phyloP scores from a whole-genome alignment of 2,888 invertebrate genomes.

The Latrodectus elegans region DNA sequence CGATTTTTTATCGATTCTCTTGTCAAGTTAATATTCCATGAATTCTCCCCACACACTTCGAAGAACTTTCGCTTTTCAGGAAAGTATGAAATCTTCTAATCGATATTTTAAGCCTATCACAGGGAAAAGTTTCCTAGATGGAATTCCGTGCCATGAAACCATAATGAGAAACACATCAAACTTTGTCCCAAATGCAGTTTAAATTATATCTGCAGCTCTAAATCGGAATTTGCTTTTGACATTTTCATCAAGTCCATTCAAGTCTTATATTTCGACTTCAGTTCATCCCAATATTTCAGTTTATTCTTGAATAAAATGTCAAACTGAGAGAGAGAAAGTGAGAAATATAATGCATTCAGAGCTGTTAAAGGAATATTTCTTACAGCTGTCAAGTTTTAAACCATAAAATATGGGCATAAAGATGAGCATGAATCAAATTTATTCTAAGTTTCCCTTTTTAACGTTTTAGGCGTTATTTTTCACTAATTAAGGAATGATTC shows the following conservation, averaged over 20 bases:
- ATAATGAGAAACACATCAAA: conserved; percentile 2
- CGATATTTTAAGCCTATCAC: conserved; percentile 21
- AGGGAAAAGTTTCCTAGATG: conserved; percentile 10
- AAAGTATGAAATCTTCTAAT: conserved; percentile 3
- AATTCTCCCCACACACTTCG: neutral
- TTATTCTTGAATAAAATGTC: too few species aligned
- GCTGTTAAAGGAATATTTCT: too few species aligned
- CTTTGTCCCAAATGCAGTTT: neutral
- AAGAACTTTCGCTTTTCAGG: conserved; percentile 12
- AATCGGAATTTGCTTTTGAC: neutral
- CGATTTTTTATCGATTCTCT: conserved; percentile 8
- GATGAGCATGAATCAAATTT: too few species aligned
- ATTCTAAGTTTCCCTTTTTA: too few species aligned
- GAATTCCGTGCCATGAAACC: conserved; percentile 25
- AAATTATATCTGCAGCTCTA: neutral
- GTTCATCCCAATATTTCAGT: too few species aligned
- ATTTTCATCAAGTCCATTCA: neutral
- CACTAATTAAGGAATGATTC: too few species aligned
- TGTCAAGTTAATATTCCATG: conserved; percentile 29
- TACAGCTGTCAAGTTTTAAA: too few species aligned
- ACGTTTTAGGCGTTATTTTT: too few species aligned
- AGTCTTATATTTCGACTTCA: too few species aligned
- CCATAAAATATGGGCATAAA: too few species aligned
- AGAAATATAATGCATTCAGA: too few species aligned
- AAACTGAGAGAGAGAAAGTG: too few species aligned